Percentiles rank a stretch among this genome's conserved stretches.
These are phyloP conservation scores for Bemisia tabaci DNA, from an alignment of 1,140 invertebrate genomes.

Conservation along the genomic window DNA sequence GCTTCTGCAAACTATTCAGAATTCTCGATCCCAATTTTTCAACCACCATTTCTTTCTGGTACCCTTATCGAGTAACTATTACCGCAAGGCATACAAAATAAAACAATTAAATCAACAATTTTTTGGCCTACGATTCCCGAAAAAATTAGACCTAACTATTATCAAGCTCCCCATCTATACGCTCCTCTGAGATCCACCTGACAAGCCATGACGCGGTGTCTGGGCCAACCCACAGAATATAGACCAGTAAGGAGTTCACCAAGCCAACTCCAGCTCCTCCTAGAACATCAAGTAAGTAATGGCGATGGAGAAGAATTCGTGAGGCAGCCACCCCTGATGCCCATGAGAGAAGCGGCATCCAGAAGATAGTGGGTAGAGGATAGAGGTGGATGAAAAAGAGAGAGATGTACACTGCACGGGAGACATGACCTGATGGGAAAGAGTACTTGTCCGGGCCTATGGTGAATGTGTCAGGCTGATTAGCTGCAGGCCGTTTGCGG, in stretches of 20 bases:
- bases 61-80: no score
- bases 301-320: slow-evolving; percentile 62
- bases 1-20: no score
- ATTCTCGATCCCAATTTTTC: no score
- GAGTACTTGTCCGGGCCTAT: slow-evolving; percentile 75
- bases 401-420: slow-evolving; percentile 63
- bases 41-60: no score
- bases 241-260: neutral
- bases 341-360: slow-evolving; percentile 57
- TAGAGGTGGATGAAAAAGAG: slow-evolving; percentile 50
- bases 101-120: no score
- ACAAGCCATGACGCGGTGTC: neutral
- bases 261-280: slow-evolving; percentile 57
- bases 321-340: slow-evolving; percentile 56
- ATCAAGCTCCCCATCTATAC: neutral
- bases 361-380: slow-evolving; percentile 40
- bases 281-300: slow-evolving; percentile 75
- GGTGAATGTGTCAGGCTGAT: slow-evolving; percentile 45
- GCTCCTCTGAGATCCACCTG: neutral
- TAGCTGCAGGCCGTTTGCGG: slow-evolving; percentile 55
- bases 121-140: no score
- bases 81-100: no score
- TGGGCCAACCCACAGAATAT: neutral
- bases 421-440: slow-evolving; percentile 92
- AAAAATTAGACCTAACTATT: neutral